Evolutionary conservation across 2,797 vertebrate species (phyloP).

Genomic region (Pipistrellus pygmaeus): DNA sequence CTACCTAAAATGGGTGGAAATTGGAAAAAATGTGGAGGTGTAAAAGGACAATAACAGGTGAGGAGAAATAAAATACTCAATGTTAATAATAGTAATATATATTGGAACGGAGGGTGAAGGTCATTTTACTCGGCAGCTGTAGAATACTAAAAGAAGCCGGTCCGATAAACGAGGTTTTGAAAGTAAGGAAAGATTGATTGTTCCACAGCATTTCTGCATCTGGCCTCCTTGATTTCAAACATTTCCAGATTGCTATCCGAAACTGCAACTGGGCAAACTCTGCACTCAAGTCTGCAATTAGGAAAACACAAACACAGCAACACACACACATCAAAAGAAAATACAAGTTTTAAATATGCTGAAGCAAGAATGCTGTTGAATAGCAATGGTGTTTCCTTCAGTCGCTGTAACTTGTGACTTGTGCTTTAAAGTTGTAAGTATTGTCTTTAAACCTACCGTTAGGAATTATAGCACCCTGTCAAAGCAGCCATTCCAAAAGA

Average conservation of each 20-base stretch:
- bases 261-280: slow-evolving; percentile 24
- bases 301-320: slow-evolving; percentile 29
- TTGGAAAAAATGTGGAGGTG: neutral
- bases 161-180: slow-evolving; percentile 80
- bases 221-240: slow-evolving; percentile 81
- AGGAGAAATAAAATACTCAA: slow-evolving; percentile 63
- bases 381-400: neutral
- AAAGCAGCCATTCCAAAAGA: slow-evolving; percentile 69
- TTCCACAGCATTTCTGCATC: slow-evolving; percentile 82
- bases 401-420: neutral
- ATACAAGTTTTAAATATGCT: neutral
- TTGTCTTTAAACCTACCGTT: slow-evolving; percentile 45
- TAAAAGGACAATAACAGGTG: slow-evolving; percentile 71
- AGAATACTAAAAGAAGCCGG: slow-evolving; percentile 77
- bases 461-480: slow-evolving; percentile 42
- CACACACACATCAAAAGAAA: slow-evolving; percentile 39
- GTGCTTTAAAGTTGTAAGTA: slow-evolving; percentile 13
- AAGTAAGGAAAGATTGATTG: slow-evolving; percentile 84
- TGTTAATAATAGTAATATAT: slow-evolving; percentile 78
- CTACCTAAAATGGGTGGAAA: slow-evolving; percentile 28
- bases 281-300: slow-evolving; percentile 32
- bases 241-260: slow-evolving; percentile 79
- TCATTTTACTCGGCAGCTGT: slow-evolving; percentile 80
- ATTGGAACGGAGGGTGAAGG: slow-evolving; percentile 74
- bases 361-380: neutral